phyloP scores from a whole-genome alignment of 2,113 vertebrate species.

The Scomber scombrus region DNA sequence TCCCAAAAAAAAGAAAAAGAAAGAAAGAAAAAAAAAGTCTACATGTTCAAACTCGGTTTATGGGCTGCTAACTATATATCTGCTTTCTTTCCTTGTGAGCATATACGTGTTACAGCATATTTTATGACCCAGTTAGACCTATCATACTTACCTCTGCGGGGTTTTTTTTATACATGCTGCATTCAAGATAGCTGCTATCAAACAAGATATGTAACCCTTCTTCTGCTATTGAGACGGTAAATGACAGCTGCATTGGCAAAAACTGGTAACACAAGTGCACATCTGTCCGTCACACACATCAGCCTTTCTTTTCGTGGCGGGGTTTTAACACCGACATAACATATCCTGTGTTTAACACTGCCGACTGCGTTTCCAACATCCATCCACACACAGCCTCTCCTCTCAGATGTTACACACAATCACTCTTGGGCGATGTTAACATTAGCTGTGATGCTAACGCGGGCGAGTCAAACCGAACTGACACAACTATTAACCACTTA shows the following conservation, averaged over 20 bases:
- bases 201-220: background rate
- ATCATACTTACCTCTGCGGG: background rate
- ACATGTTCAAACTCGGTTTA: background rate
- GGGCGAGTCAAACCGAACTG: background rate
- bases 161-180: background rate
- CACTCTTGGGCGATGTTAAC: background rate
- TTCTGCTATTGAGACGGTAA: background rate
- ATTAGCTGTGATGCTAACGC: constrained; percentile 63
- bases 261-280: too few species aligned
- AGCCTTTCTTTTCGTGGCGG: background rate
- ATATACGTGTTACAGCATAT: background rate
- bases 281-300: constrained; percentile 5
- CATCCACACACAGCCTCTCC: background rate
- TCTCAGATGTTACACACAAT: background rate
- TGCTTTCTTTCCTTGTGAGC: background rate
- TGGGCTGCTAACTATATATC: background rate
- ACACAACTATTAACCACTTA: background rate
- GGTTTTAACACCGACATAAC: background rate
- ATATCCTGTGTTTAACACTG: too few species aligned
- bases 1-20: background rate
- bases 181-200: constrained; percentile 3
- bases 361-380: background rate
- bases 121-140: constrained; percentile 20
- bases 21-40: background rate
- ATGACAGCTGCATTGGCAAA: too few species aligned